phyloP scores from a whole-genome alignment of 2,113 vertebrate genomes.

The Coturnix japonica region DNA sequence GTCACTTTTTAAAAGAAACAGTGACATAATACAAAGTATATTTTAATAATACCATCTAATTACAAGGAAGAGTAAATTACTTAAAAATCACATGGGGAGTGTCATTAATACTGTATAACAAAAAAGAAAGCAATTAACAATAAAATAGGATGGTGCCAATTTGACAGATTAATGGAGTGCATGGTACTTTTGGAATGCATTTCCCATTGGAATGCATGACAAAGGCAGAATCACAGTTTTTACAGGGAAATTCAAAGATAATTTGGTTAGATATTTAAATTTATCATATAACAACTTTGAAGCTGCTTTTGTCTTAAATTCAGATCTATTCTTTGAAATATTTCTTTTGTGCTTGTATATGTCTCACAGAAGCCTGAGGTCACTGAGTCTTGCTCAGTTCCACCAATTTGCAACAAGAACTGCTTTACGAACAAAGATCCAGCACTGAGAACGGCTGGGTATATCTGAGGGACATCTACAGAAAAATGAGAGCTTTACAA shows the following conservation, averaged over 20 bases:
- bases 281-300: neutral
- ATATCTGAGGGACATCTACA: neutral
- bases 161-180: constrained; percentile 19
- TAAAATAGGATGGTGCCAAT: neutral
- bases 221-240: neutral
- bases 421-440: neutral
- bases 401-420: neutral
- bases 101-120: neutral
- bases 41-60: neutral
- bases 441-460: neutral
- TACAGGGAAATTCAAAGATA: neutral
- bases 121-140: neutral
- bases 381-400: neutral
- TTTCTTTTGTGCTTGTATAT: neutral
- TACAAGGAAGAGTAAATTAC: neutral
- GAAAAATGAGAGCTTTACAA: neutral
- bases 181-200: neutral
- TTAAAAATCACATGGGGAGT: neutral
- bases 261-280: neutral
- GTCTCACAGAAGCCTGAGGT: neutral
- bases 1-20: neutral
- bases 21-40: neutral
- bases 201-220: neutral
- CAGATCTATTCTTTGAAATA: neutral
- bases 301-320: neutral